Evolutionary conservation across 2,797 vertebrate species (phyloP).

Genomic region (Enoplosus armatus): DNA sequence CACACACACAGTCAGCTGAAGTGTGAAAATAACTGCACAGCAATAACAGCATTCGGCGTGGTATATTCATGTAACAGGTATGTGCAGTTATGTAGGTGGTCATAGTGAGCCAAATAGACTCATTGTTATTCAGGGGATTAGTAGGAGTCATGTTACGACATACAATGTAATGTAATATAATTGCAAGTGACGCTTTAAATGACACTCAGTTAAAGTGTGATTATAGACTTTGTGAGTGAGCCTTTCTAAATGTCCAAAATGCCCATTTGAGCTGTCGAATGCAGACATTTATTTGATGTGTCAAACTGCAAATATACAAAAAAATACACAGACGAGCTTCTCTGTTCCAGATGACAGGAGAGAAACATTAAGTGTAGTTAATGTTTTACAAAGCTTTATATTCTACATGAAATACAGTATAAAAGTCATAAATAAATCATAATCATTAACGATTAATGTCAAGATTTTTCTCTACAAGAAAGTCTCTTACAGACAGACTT

Average conservation of each 20-base stretch:
- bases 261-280: neutral
- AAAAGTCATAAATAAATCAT: neutral
- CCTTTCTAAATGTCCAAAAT: neutral
- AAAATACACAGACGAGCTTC: neutral
- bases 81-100: conserved; percentile 24
- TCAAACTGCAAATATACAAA: neutral
- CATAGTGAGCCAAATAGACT: conserved; percentile 4
- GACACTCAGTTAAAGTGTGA: neutral
- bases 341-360: neutral
- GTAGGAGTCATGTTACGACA: neutral
- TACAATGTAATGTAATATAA: neutral
- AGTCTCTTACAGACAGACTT: neutral
- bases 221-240: neutral
- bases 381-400: neutral
- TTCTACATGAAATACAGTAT: neutral
- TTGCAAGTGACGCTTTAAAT: conserved; percentile 9
- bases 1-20: conserved; percentile 31
- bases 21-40: conserved; percentile 53
- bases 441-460: neutral
- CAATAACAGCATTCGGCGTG: conserved; percentile 29
- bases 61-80: conserved; percentile 35
- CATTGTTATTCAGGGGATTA: conserved; percentile 4
- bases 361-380: neutral
- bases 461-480: neutral
- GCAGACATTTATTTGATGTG: neutral